Conservation (phyloP, 30 jellyfish, hydroid and myxozoan species). For the Aurelia sp. region DNA sequence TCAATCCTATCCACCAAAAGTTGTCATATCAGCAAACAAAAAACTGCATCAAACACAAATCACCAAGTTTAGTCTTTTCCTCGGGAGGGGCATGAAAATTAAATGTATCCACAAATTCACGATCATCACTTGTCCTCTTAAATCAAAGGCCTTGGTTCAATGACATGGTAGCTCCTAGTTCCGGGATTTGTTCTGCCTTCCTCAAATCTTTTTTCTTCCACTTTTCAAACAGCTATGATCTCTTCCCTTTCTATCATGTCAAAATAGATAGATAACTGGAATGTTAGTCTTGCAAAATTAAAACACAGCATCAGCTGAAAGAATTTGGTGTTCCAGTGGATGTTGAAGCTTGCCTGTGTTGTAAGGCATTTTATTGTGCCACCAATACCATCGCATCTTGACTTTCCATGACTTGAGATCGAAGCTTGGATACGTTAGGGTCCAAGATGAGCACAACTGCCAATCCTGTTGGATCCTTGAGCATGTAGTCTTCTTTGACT, state of each 20-base stretch:
- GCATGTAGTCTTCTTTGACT: conserved; percentile 31
- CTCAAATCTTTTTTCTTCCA: neutral
- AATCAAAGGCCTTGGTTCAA: too few species aligned
- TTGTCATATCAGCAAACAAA: too few species aligned
- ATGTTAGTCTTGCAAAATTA: neutral
- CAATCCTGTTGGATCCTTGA: neutral
- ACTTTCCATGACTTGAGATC: too few species aligned
- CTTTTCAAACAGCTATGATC: neutral
- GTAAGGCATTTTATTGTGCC: neutral
- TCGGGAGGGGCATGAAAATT: too few species aligned
- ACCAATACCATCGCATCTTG: neutral
- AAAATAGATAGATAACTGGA: neutral
- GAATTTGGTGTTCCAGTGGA: neutral
- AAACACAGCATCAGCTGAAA: neutral
- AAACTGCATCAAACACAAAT: too few species aligned
- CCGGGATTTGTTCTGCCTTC: neutral
- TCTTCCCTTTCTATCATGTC: neutral
- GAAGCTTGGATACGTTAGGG: too few species aligned
- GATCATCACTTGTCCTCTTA: too few species aligned
- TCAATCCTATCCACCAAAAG: too few species aligned
- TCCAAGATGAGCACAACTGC: too few species aligned
- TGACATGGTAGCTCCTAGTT: too few species aligned
- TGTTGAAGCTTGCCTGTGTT: neutral
- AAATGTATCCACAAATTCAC: too few species aligned
- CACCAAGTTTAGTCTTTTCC: too few species aligned